A percentile compares a stretch with the other conserved stretches of the same genome.
phyloP scores from a whole-genome alignment of 1,140 invertebrate genomes.

The Cotesia vestalis region DNA sequence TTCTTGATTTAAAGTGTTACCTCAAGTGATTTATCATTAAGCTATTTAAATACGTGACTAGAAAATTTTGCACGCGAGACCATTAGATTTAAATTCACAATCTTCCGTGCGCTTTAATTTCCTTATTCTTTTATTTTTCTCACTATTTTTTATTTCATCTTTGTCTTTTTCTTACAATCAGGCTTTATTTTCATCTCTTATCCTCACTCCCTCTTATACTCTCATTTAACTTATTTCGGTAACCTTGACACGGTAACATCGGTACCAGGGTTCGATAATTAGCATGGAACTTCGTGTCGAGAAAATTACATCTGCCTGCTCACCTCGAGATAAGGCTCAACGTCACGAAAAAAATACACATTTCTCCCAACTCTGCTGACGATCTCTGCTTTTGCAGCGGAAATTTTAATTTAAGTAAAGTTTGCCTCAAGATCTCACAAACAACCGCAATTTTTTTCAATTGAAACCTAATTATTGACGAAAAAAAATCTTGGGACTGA shows the following conservation, averaged over 20 bases:
- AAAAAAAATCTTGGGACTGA: no score
- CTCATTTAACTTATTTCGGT: constrained; percentile 32
- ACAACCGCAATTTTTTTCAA: no score
- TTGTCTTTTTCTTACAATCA: no score
- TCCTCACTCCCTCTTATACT: background rate
- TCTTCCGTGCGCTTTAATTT: background rate
- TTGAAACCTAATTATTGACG: no score
- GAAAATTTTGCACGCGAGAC: constrained; percentile 37
- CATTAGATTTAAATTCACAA: constrained; percentile 24
- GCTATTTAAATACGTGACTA: constrained; percentile 30
- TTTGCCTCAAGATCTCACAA: background rate
- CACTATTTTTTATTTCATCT: background rate
- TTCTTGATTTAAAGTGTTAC: constrained; percentile 17
- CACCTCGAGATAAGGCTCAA: constrained; percentile 19
- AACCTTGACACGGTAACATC: constrained; percentile 41
- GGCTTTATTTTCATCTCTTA: background rate
- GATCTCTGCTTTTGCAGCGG: no score
- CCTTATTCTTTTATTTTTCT: background rate
- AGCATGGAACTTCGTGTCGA: constrained; percentile 20
- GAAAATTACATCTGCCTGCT: constrained; percentile 25
- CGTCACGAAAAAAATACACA: background rate
- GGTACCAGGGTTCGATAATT: constrained; percentile 41
- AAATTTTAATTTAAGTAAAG: background rate
- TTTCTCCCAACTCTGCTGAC: background rate
- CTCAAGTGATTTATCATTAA: constrained; percentile 32